Evolutionary conservation across 2,888 invertebrate genomes (phyloP), one percentile per base, ranked within the genome.

Genomic region (Philereme vetulata): DNA sequence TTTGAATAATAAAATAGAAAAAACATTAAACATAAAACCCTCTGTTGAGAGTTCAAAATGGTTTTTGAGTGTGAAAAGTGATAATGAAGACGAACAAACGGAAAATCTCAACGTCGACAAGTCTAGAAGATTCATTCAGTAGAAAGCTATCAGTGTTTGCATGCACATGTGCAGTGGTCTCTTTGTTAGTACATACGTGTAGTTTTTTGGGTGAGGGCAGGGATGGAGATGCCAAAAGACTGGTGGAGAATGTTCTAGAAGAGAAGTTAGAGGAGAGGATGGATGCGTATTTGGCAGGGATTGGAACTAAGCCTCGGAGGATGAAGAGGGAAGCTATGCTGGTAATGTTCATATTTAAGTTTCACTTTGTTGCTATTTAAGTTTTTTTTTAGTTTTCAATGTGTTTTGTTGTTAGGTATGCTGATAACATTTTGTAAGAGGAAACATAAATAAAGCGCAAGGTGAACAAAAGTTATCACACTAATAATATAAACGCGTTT

Each of bases 261-360:
- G 80, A 80, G 63, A 81, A 77, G 42, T 67, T 91, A 65, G 84
- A 84, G 49, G 80, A 81, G 53, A 85, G 72, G 67, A 80, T 91
- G 38, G 82, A 86, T 36, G 78, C 75, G 36, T 86, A 86, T 64
- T 65, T 90, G 21, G 71, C 74, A 48, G 77, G 77, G 64, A 73
- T 81, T 3, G 73, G 74, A 7, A 75, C 69, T 36, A 68, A 73
- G 10, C 68, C 77, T 35, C 77, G 76, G 60, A 80, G 89, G 53
- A 32, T 74, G 50, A 90, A 82, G 72, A 80, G 91, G 60, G 90
- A 88, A 74, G 91, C 92, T 7, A 88, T 90, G 89, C 68, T 91
- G 77, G 91, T 92, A 76, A 80, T 38, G 1, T 32, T 21, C 21
- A 11, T 2, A 5, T 45, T 21, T 45, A n/a, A n/a, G n/a, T n/a